Conservation (phyloP, 2,113 vertebrate genomes). For the Silurus meridionalis region DNA sequence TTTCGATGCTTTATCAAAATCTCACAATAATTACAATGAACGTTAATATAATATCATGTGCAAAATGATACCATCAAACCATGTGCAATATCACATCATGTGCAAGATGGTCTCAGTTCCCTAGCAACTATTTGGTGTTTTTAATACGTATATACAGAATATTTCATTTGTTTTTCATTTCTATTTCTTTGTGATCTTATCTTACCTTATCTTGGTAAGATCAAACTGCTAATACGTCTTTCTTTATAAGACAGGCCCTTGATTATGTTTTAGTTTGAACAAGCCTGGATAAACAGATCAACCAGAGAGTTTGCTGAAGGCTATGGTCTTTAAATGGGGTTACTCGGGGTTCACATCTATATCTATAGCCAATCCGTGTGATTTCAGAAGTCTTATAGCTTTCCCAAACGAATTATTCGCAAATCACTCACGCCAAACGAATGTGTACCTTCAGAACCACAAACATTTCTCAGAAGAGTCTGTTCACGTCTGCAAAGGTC, state of each 20-base stretch:
- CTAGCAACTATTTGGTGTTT: too few species aligned
- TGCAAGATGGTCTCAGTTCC: too few species aligned
- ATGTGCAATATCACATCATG: too few species aligned
- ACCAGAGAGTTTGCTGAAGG: slow-evolving; percentile 42
- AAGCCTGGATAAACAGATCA: neutral
- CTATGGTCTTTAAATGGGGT: slow-evolving; percentile 57
- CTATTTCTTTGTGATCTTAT: too few species aligned
- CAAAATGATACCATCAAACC: too few species aligned
- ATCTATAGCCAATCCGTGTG: slow-evolving; percentile 11
- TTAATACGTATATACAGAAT: too few species aligned
- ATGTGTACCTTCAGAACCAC: slow-evolving; percentile 57
- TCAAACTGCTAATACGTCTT: neutral
- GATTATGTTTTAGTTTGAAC: neutral
- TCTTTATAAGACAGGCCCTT: neutral
- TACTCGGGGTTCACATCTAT: slow-evolving; percentile 17
- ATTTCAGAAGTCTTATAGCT: slow-evolving; percentile 28
- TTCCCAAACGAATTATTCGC: neutral
- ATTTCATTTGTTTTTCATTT: too few species aligned
- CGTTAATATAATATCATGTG: too few species aligned
- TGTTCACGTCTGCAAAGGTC: slow-evolving; percentile 59
- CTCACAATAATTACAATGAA: too few species aligned
- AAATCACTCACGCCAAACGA: neutral
- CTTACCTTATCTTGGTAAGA: neutral
- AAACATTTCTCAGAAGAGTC: slow-evolving; percentile 44
- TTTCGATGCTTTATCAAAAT: too few species aligned